phyloP scores from a whole-genome alignment of 2,888 invertebrate genomes.

The Carcina quercana region DNA sequence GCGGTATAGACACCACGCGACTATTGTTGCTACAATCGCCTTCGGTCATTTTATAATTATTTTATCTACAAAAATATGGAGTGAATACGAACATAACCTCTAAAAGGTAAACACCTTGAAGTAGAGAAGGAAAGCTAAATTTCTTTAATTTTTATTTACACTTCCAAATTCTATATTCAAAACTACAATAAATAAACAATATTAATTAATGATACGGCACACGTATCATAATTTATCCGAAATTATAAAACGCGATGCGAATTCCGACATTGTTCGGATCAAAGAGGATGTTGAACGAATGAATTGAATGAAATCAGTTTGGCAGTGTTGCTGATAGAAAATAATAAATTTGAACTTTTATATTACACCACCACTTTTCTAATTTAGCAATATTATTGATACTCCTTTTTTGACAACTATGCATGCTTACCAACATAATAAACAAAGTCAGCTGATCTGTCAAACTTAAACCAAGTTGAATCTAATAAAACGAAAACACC shows the following conservation, averaged over 20 bases:
- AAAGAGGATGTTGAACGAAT: slow-evolving; percentile 16
- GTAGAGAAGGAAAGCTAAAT: slow-evolving; percentile 7
- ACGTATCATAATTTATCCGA: slow-evolving; percentile 24
- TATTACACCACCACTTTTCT: not conserved
- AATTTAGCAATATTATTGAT: too few relatives aligned
- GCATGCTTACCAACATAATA: slow-evolving; percentile 25
- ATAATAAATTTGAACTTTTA: too few relatives aligned
- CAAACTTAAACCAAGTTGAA: too few relatives aligned
- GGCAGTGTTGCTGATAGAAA: too few relatives aligned
- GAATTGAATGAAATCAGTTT: slow-evolving; percentile 9
- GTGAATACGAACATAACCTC: slow-evolving; percentile 64
- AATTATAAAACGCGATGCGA: slow-evolving; percentile 39
- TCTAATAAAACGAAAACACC: too few relatives aligned
- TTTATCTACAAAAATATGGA: slow-evolving; percentile 43
- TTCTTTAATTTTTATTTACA: slow-evolving; percentile 7
- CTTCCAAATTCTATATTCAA: slow-evolving; percentile 8
- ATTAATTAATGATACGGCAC: slow-evolving; percentile 6
- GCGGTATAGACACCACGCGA: slow-evolving; percentile 48
- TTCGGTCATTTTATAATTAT: slow-evolving; percentile 55
- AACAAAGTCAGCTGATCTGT: slow-evolving; percentile 37
- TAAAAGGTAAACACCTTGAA: slow-evolving; percentile 34
- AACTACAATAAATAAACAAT: slow-evolving; percentile 19
- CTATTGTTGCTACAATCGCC: slow-evolving; percentile 38
- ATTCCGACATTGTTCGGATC: slow-evolving; percentile 22
- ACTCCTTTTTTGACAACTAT: too few relatives aligned